Conservation (phyloP, 2,113 vertebrate species). For the Ploceus nigricollis region DNA sequence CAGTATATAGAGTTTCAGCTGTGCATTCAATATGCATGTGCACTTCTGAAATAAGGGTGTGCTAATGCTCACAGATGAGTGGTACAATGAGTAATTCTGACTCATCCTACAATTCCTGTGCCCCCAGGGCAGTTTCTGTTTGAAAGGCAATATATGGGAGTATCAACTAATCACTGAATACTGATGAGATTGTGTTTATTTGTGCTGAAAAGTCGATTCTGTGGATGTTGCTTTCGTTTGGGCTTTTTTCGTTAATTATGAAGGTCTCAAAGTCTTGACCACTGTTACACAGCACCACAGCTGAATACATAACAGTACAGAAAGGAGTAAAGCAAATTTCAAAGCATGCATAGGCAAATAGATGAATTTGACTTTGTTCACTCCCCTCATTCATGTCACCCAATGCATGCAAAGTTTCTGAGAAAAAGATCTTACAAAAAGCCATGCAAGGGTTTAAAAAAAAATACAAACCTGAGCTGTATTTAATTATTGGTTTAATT, state of each 20-base stretch:
- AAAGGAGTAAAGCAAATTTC: neutral
- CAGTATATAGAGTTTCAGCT: neutral
- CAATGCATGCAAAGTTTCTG: constrained; percentile 21
- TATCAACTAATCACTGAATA: neutral
- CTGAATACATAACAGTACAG: neutral
- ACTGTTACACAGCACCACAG: neutral
- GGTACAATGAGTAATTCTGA: neutral
- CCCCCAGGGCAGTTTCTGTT: neutral
- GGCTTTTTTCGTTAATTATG: neutral
- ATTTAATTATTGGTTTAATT: neutral
- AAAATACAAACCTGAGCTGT: neutral
- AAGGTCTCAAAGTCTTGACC: neutral
- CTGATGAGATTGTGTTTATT: neutral
- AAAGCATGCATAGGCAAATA: neutral
- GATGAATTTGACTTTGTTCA: neutral
- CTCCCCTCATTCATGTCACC: neutral
- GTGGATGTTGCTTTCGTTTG: neutral
- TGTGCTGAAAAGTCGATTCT: neutral
- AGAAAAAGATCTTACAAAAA: neutral
- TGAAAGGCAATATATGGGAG: neutral
- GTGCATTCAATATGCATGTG: neutral
- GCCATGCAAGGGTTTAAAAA: constrained; percentile 11
- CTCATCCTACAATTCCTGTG: neutral
- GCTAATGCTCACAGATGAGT: neutral
- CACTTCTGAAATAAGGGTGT: neutral